These are phyloP conservation scores for Peucedramus taeniatus DNA, from an alignment of 2,113 vertebrate genomes.

Conservation along the genomic window DNA sequence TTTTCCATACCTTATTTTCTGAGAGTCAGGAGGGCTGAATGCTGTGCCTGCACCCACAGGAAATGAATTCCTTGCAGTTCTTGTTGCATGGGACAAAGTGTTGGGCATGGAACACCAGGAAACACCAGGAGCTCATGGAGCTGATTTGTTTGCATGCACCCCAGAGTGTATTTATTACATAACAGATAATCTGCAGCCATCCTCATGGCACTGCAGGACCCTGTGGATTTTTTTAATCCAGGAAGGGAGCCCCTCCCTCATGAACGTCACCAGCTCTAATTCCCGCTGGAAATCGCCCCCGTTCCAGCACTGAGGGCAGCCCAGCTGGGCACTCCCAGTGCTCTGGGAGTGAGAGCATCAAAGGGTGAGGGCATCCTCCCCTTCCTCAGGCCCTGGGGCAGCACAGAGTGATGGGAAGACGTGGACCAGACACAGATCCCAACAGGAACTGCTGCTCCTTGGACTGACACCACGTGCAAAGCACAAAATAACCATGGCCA, in stretches of 20 bases:
- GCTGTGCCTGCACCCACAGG: not conserved
- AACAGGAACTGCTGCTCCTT: not conserved
- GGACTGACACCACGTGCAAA: not conserved
- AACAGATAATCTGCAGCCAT: conserved; percentile 61
- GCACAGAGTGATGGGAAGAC: not conserved
- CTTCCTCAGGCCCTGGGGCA: not conserved
- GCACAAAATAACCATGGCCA: accelerated
- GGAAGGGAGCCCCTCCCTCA: not conserved
- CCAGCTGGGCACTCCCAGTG: not conserved
- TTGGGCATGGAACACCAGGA: not conserved
- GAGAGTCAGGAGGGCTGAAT: not conserved
- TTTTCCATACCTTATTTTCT: conserved; percentile 4
- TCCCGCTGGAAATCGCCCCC: not conserved
- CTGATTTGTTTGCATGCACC: not conserved
- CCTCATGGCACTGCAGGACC: conserved; percentile 6
- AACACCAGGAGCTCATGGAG: not conserved
- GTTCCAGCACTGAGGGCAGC: not conserved
- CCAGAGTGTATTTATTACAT: conserved; percentile 35
- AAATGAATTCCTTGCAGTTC: not conserved
- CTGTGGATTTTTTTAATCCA: conserved; percentile 10
- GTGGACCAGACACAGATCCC: not conserved
- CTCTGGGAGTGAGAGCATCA: not conserved
- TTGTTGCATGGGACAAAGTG: not conserved
- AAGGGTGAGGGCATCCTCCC: not conserved
- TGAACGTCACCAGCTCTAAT: not conserved